Evolutionary conservation across 1,140 invertebrate genomes (phyloP).

Genomic region (Apocrypta bakeri): DNA sequence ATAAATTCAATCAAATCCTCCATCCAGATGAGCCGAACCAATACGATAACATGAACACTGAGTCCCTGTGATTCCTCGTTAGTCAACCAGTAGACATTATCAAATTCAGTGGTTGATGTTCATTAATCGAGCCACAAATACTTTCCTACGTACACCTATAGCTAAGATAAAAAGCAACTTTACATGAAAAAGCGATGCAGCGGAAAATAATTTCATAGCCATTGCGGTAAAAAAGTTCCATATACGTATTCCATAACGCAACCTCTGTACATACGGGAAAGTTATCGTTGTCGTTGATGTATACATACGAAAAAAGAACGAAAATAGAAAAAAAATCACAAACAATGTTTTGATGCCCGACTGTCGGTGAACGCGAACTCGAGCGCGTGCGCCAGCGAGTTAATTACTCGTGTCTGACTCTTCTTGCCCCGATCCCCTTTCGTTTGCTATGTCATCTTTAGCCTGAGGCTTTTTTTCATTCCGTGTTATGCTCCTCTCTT

Average conservation of each 20-base stretch:
- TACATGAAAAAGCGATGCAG: neutral
- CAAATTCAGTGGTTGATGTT: neutral
- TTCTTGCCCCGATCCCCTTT: neutral
- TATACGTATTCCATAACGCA: neutral
- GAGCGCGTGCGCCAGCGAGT: neutral
- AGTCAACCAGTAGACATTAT: no score
- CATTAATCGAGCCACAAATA: no score
- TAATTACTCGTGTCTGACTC: conserved; percentile 12
- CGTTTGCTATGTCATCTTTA: conserved; percentile 36
- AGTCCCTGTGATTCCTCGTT: no score
- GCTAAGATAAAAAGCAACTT: neutral
- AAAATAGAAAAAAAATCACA: conserved; percentile 17
- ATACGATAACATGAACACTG: no score
- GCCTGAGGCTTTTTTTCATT: neutral
- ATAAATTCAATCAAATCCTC: no score
- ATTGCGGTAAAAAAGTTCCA: neutral
- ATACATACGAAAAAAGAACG: neutral
- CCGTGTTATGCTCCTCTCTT: neutral
- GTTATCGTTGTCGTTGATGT: neutral
- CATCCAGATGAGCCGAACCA: no score
- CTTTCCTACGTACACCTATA: no score
- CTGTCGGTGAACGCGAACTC: neutral
- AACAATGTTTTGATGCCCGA: conserved; percentile 7
- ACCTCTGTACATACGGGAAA: neutral
- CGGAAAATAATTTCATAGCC: neutral